Evolutionary conservation across 2,797 vertebrate species (phyloP), one percentile per base, ranked within the genome.

Genomic region (Gila robusta): DNA sequence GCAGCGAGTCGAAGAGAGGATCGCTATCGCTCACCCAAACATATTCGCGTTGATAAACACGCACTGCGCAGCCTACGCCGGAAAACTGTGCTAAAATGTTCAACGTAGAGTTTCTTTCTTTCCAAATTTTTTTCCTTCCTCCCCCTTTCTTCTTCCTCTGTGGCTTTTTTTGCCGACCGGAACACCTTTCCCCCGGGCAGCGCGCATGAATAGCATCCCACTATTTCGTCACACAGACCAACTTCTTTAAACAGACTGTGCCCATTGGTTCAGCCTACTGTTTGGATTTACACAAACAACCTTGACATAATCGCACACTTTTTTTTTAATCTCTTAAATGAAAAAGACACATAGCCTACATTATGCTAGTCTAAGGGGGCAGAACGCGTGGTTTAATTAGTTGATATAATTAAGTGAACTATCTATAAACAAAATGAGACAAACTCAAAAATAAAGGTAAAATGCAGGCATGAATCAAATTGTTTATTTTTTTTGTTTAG

Each of bases 181-280:
- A 86, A 95, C 94, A 93, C 94, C 95, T 96, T 96, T 96, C 94
- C 91, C 82, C 88, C 94, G 93, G 92, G 90, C 91, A 92, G 88
- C 91, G 91, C 93, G 92, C 90, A 92, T 81, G 89, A 87, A 92
- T 91, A 81, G 84, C 85, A 86, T 88, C 88, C 84, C 86, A 79
- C 80, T 89, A 90, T 94, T 90, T 93, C 93, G 93, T 96, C 92
- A 93, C 94, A 93, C 91, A 85, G 89, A 88, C 91, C 87, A 91
- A 87, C 84, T 88, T 88, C 80, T 83, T 66, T 70, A 80, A 84
- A 89, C 71, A 81, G 66, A 83, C 84, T 81, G 82, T 59, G 79
- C 37, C 71, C 79, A 79, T 86, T 88, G 83, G 83, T 80, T 82
- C n/a, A 72, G 39, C 39, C 80, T 10, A 54, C 49, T 72, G 59